phyloP scores from a whole-genome alignment of 2,113 vertebrate genomes.

The Hydrochoerus hydrochaeris region DNA sequence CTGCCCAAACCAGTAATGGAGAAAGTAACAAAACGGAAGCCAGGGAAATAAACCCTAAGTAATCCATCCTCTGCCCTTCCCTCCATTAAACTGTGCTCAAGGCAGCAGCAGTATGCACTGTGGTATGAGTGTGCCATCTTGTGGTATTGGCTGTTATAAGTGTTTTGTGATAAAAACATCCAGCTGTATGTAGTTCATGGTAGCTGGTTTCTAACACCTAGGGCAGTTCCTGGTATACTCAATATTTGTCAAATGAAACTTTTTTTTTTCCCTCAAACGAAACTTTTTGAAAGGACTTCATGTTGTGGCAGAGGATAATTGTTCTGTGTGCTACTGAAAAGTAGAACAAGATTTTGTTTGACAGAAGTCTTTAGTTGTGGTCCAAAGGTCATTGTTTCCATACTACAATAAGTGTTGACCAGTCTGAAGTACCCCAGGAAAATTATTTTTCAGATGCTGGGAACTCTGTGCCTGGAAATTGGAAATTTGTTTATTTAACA shows the following conservation, averaged over 20 bases:
- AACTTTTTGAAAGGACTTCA: background rate
- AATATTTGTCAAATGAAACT: background rate
- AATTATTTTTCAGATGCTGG: background rate
- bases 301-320: background rate
- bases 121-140: slow-evolving; percentile 63
- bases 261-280: background rate
- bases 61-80: background rate
- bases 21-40: background rate
- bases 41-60: background rate
- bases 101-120: background rate
- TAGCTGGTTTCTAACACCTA: background rate
- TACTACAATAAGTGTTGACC: background rate
- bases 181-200: background rate
- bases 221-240: background rate
- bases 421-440: background rate
- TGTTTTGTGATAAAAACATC: background rate
- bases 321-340: background rate
- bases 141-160: slow-evolving; percentile 16
- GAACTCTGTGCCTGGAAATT: background rate
- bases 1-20: background rate
- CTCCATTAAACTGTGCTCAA: fast-evolving
- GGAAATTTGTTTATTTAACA: slow-evolving; percentile 25
- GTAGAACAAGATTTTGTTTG: background rate
- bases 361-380: background rate
- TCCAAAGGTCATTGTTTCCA: background rate